Conservation (phyloP, 2,113 vertebrate genomes). For the Gambusia holbrooki region DNA sequence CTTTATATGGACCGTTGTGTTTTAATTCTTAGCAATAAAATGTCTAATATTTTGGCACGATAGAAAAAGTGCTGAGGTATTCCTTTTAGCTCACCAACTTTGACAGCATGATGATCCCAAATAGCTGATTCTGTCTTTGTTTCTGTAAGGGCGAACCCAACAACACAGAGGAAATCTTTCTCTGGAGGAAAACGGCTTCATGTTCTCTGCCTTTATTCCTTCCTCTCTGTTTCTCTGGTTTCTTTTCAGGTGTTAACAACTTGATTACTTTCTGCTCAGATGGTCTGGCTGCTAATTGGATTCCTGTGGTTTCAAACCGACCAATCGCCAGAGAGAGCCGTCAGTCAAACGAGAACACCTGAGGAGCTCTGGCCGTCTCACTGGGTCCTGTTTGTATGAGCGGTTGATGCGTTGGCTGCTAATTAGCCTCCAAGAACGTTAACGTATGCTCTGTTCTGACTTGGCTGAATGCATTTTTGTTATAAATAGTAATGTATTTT, state of each 20-base stretch:
- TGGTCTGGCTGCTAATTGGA: slow-evolving; percentile 1
- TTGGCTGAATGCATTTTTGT: background rate
- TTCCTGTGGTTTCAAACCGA: background rate
- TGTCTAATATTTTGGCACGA: background rate
- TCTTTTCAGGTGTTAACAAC: background rate
- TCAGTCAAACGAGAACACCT: background rate
- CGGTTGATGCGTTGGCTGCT: background rate
- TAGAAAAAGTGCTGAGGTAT: no score
- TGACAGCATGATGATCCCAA: no score
- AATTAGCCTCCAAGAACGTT: background rate
- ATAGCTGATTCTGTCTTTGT: no score
- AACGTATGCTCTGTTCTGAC: background rate
- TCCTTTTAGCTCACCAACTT: no score
- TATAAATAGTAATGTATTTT: no score
- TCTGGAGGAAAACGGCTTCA: no score
- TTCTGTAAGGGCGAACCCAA: background rate
- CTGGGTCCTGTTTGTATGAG: background rate
- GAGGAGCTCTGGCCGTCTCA: background rate
- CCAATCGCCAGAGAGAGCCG: background rate
- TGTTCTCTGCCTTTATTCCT: no score
- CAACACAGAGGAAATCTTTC: background rate
- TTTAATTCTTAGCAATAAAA: background rate
- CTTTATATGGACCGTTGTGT: no score
- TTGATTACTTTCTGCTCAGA: background rate
- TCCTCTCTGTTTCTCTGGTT: background rate